Percentiles rank a stretch among this genome's conserved stretches.
These are phyloP conservation scores for Mareca strepera DNA, from an alignment of 2,797 vertebrate species.

Conservation along the genomic window DNA sequence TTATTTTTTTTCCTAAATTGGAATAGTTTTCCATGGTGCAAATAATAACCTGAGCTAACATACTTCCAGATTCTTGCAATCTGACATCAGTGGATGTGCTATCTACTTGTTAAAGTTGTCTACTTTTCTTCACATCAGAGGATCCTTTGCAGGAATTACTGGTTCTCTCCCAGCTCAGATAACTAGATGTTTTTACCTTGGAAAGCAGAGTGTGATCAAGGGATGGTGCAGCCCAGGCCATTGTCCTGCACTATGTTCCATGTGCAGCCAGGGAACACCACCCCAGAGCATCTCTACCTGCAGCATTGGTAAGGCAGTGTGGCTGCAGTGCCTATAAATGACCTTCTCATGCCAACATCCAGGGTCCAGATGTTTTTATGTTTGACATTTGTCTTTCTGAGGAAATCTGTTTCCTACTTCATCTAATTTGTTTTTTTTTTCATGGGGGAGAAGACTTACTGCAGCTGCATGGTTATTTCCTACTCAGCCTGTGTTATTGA, in stretches of 20 bases:
- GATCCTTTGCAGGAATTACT: background rate
- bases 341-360: background rate
- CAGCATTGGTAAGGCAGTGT: background rate
- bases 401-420: background rate
- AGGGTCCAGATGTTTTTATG: background rate
- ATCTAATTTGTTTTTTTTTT: background rate
- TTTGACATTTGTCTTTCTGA: background rate
- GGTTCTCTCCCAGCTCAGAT: background rate
- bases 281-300: background rate
- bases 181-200: background rate
- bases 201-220: background rate
- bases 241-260: fast-evolving
- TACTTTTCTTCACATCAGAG: background rate
- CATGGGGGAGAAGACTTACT: background rate
- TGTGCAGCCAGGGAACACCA: background rate
- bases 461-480: background rate
- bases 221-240: background rate
- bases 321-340: background rate
- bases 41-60: background rate
- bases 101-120: background rate
- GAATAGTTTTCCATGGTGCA: background rate
- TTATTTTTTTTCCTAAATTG: background rate
- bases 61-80: fast-evolving
- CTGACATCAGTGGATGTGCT: background rate
- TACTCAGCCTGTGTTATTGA: background rate